Base-by-base conservation (phyloP, 2,797 vertebrate genomes). In the Salmo trutta region DNA sequence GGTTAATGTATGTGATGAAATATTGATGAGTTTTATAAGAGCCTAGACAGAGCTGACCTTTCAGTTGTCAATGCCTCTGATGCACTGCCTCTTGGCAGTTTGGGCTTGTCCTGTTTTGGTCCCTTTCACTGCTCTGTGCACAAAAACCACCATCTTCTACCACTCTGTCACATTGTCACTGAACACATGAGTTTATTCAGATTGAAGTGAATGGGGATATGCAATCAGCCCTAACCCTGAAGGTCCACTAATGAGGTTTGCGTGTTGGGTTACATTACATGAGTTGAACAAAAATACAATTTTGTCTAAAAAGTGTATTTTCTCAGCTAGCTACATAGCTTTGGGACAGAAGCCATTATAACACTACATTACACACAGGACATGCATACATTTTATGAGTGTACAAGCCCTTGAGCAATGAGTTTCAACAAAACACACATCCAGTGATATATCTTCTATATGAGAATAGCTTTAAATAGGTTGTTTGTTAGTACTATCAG, bases 1-100 rank as follows among this genome's bases (percentile, higher is more conserved):
- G 86, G 85, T 86, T 89, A 90, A 89, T 88, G 87, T 86, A 87
- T 75, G 80, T 84, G 77, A 88, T 91, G 69, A 91, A 91, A 92
- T 88, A 89, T 90, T 79, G 52, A 91, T 91, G 75, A 85, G 86
- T 75, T 80, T 86, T 72, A 53, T 80, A 87, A 86, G 85, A 88
- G 87, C 79, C 81, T 86, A 75, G 75, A 77, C 71, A 59, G 82
- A 54, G 73, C 64, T 85, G 86, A 89, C 77, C 86, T 90, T 87
- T 89, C 76, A 72, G 85, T 72, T 81, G 78, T 64, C 79, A 77
- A 74, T 76, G 52, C 72, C 62, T 79, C 71, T 81, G 77, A 84
- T 65, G 77, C 65, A 47, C n/a, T 64, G 73, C 53, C 59, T 68
- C n/a, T 70, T 56, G 56, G 33, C 31, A 41, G 54, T 41, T 54